Base-by-base conservation (phyloP, 2,113 vertebrate genomes). In the Mastomys coucha region DNA sequence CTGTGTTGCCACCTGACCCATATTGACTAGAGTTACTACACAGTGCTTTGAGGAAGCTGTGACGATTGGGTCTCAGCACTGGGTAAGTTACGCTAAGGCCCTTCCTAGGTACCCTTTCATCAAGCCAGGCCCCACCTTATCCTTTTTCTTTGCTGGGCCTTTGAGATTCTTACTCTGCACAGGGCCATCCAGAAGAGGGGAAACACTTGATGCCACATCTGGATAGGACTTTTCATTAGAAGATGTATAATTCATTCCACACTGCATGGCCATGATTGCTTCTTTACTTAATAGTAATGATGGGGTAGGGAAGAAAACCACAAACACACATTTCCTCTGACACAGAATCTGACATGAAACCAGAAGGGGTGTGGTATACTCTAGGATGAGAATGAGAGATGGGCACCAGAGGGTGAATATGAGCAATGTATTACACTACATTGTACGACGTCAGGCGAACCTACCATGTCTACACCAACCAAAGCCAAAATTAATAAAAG, bases 91-190 rank as follows among this genome's bases (percentile, higher is more conserved):
- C 39, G 42, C 22, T 42, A 81, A 49, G 53, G 70, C 45, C 36
- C 11, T 39, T 49, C 45, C 0, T 33, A 6, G n/a, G 10, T 7
- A 0, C 22, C 39, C n/a, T 33, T 19, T 5, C 8, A 22, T 73
- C 73, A 53, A 51, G 33, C 20, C 39, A 9, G 16, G 36, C 24
- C 31, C 11, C 13, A 13, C 0, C 10, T 42, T 72, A 9, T 19
- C 8, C 33, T 24, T 12, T 31, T 81, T 88, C 26, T 53, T 6
- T 20, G 0, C 2, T 75, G n/a, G 76, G 39, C 17, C 24, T 36
- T 77, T 73, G 16, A 16, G 28, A 11, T 60, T 56, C n/a, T 36
- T 75, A 42, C 39, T 53, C 28, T 58, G 36, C 58, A 49, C 33
- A 10, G 1, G n/a, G 36, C n/a, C 53, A 72, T 89, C 26, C n/a